Evolutionary conservation across 1,140 invertebrate genomes (phyloP), one percentile per base, ranked within the genome.

Genomic region (Papilio polyxenes): DNA sequence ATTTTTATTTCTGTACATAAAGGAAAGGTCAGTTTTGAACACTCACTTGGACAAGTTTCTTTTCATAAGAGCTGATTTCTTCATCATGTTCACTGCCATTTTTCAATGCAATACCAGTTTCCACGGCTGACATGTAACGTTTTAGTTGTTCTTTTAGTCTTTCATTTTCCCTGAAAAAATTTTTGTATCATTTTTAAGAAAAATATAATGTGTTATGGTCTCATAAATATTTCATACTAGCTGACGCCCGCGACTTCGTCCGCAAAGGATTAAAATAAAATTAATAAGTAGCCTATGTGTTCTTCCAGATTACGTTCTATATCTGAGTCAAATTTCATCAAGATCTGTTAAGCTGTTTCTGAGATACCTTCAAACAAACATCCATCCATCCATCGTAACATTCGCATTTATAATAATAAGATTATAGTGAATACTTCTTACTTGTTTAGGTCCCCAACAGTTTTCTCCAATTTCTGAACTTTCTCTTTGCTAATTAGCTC

Each of bases 91-190:
- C 95, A 40, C 96, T 96, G 88, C 96, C 96, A 85, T 93, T 95
- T 86, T 96, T 96, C 84, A 98, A 94, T 95, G 92, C 92, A 83
- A 84, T 90, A 8, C 91, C 89, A 82, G 98, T 96, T 95, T 98
- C 97, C 20, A 99, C 97, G 51, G 98, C 98, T 75, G 97, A 97
- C 69, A 98, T 97, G 94, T 99, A 99, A 88, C 98, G 98, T 84
- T 97, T 96, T 72, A 99, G 92, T 90, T 99, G 98, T 89, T 98
- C 97, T 90, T 98, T 98, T 81, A 98, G 93, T 79, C 97, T 94
- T 84, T 98, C 97, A 95, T 98, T 98, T 94, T 98, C 98, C 89
- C 97, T 98, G 56, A 80, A 88, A 90, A 88, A 86, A 75, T 81
- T 62, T 13, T 65, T 76, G 20, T 48, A 13, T 74, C 59, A 53